Percentiles rank a stretch among this genome's conserved stretches.
Conservation (phyloP, 1,140 invertebrate species). For the Tetraneura akinire region DNA sequence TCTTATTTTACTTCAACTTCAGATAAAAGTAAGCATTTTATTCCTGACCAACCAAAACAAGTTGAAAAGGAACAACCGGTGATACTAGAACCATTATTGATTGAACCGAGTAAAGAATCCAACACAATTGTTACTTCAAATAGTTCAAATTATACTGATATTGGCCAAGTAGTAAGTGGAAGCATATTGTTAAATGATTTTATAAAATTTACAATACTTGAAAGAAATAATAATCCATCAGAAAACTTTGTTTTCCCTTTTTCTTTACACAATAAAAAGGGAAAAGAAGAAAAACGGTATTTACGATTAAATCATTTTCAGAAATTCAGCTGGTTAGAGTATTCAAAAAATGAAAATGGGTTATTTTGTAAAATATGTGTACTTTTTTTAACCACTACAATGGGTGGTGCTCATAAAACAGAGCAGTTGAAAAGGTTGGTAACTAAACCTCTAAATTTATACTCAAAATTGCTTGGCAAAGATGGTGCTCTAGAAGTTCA, state of each 20-base stretch:
- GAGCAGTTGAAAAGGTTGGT: too few species aligned
- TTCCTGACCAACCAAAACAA: conserved; percentile 16
- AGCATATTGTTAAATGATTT: conserved; percentile 3
- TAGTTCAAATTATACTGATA: conserved; percentile 13
- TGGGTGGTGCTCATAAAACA: too few species aligned
- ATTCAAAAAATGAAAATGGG: too few species aligned
- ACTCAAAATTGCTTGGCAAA: too few species aligned
- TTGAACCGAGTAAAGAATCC: not conserved
- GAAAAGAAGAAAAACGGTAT: too few species aligned
- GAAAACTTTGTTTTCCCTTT: conserved; percentile 6
- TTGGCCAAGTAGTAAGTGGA: conserved; percentile 4
- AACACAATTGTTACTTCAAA: conserved; percentile 13
- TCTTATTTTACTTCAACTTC: conserved; percentile 18
- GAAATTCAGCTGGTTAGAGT: too few species aligned
- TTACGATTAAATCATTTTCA: too few species aligned
- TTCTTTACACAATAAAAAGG: conserved; percentile 14
- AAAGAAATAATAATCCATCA: conserved; percentile 11
- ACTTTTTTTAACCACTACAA: too few species aligned
- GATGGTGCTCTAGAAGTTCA: too few species aligned
- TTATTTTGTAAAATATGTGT: too few species aligned
- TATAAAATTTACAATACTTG: conserved; percentile 3
- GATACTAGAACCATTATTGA: conserved; percentile 8
- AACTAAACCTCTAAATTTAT: too few species aligned
- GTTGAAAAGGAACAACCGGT: conserved; percentile 6
- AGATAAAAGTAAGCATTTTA: conserved; percentile 2